Conservation (phyloP, 2,797 vertebrate species). For the Cheirogaleus major region DNA sequence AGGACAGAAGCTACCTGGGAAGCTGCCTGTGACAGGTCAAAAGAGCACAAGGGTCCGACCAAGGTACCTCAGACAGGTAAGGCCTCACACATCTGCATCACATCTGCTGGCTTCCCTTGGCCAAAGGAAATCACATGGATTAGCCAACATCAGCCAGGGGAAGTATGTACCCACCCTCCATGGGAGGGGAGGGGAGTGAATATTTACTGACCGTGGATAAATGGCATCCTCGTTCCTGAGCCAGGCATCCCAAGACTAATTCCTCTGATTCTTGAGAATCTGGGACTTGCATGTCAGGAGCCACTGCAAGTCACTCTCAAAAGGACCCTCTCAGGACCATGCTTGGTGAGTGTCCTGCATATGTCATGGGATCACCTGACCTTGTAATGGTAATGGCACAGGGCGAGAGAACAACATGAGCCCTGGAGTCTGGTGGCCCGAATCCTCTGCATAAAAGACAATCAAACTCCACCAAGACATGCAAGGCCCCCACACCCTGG, state of each 20-base stretch:
- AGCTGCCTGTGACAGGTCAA: background rate
- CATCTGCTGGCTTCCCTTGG: background rate
- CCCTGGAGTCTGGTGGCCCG: background rate
- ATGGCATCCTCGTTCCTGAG: background rate
- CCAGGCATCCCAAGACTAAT: background rate
- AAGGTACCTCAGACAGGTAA: background rate
- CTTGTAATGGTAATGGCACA: background rate
- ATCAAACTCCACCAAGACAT: background rate
- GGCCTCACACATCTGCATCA: background rate
- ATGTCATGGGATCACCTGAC: fast-evolving
- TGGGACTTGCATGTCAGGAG: background rate
- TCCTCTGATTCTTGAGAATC: background rate
- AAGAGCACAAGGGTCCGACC: background rate
- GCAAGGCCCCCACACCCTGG: background rate
- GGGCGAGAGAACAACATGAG: background rate
- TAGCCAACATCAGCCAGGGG: background rate
- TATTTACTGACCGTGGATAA: background rate
- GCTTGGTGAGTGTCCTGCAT: background rate
- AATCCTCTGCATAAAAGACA: background rate
- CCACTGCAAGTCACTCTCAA: background rate
- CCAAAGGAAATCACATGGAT: background rate
- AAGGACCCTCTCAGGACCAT: background rate
- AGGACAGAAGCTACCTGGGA: background rate
- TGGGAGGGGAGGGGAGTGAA: background rate
- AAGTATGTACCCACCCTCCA: background rate